Base-by-base conservation (phyloP, 1,140 invertebrate species). In the Ostrea denselamellosa region DNA sequence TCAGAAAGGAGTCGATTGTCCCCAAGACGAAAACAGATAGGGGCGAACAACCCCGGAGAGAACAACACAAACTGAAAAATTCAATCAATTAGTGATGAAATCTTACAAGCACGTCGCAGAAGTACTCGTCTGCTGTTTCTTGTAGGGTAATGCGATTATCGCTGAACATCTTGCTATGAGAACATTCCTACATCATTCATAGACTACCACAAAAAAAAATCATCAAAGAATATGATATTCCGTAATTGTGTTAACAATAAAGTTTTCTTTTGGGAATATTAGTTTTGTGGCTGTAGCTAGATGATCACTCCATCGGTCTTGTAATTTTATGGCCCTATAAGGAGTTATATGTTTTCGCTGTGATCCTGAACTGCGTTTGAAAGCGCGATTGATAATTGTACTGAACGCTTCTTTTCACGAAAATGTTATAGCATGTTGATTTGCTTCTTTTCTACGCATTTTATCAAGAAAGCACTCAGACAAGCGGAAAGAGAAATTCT, bases 1-100 rank as follows among this genome's bases (percentile, higher is more conserved):
- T 28, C 9, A 14, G 25, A 25, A 77, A 25, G 5, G 22, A 28
- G 68, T 25, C 14, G 68, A 77, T 77, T 44, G 68, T 77, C 68
- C 68, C 68, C 68, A 28, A 77, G 68, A 77, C 68, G 28, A 28
- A 77, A 77, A 28, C 28, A 77, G 68, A 77, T 77, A 77, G 68
- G 25, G 28, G 0, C 68, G 28, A 77, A 77, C 68, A 34, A 77
- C 28, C 68, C 68, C 25, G 1, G 28, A 25, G 68, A 77, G 25
- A 22, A 77, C 25, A 28, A 28, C 25, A 10, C 25, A 77, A 22
- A 77, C 22, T 9, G 25, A 28, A 77, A 7, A 77, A 17, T 28
- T 34, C 68, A 77, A 77, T 77, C 68, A 77, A 77, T 77, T 77
- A 77, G 28, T 77, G 68, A 77, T 77, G 68, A 77, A 44, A 19